These are phyloP conservation scores for Matsumurasca onukii DNA, from an alignment of 1,140 invertebrate genomes.

Conservation along the genomic window DNA sequence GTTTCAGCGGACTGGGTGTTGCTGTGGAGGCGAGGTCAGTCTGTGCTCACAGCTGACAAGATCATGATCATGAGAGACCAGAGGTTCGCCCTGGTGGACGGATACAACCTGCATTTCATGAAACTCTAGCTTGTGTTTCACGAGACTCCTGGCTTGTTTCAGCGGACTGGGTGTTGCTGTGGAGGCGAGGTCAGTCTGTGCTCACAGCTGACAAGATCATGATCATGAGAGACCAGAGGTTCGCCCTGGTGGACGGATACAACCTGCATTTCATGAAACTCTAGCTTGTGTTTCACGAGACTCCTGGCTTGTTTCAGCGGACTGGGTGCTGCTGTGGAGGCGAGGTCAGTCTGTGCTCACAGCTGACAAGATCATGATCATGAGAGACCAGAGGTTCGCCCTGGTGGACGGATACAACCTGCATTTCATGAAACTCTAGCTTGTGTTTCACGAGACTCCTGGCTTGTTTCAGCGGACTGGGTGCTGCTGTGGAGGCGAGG, in stretches of 20 bases:
- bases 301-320: slow-evolving; percentile 49
- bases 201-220: slow-evolving; percentile 67
- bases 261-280: slow-evolving; percentile 53
- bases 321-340: slow-evolving; percentile 64
- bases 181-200: slow-evolving; percentile 64
- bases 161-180: slow-evolving; percentile 64
- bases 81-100: slow-evolving; percentile 64
- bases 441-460: not conserved
- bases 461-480: slow-evolving; percentile 53
- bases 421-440: slow-evolving; percentile 43
- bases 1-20: slow-evolving; percentile 59
- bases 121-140: slow-evolving; percentile 32
- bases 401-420: slow-evolving; percentile 68
- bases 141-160: slow-evolving; percentile 54
- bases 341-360: slow-evolving; percentile 64
- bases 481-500: slow-evolving; percentile 66
- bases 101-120: slow-evolving; percentile 63
- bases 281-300: not conserved
- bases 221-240: slow-evolving; percentile 64
- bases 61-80: slow-evolving; percentile 69
- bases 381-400: slow-evolving; percentile 61
- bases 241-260: slow-evolving; percentile 65
- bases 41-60: slow-evolving; percentile 65
- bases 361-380: slow-evolving; percentile 68
- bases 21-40: slow-evolving; percentile 63